Conservation (phyloP, 1,140 invertebrate genomes). For the Drosophila aff. region DNA sequence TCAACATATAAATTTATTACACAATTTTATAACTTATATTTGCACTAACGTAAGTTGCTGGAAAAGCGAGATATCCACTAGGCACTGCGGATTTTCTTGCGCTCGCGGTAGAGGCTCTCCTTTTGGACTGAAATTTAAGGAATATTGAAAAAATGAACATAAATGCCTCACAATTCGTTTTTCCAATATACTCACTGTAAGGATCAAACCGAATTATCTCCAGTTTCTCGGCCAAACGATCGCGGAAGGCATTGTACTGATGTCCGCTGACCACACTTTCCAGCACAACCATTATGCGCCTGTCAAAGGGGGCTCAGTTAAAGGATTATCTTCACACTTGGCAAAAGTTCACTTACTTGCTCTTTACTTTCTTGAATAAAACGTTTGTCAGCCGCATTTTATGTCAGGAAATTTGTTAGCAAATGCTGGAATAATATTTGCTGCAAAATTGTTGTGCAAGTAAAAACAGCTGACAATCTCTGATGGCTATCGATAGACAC, state of each 20-base stretch:
- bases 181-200: slow-evolving; percentile 87
- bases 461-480: slow-evolving; percentile 7
- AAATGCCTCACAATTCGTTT: neutral
- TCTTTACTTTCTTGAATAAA: slow-evolving; percentile 73
- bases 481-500: slow-evolving; percentile 4
- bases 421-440: slow-evolving; percentile 7
- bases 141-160: neutral
- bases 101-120: slow-evolving; percentile 88
- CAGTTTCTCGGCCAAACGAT: slow-evolving; percentile 91
- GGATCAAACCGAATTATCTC: slow-evolving; percentile 92
- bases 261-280: slow-evolving; percentile 92
- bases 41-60: slow-evolving; percentile 2
- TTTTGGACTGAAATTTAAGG: slow-evolving; percentile 87
- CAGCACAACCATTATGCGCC: slow-evolving; percentile 90
- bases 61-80: slow-evolving; percentile 10
- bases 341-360: slow-evolving; percentile 64
- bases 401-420: neutral
- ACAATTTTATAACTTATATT: slow-evolving; percentile 7
- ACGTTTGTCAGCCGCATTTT: slow-evolving; percentile 71
- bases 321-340: slow-evolving; percentile 43
- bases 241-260: slow-evolving; percentile 88
- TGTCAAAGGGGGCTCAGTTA: slow-evolving; percentile 62
- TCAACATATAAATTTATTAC: slow-evolving; percentile 1
- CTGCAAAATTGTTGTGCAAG: slow-evolving; percentile 41
- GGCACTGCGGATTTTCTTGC: slow-evolving; percentile 88